Evolutionary conservation across 2,888 invertebrate genomes (phyloP), one percentile per base, ranked within the genome.

Genomic region (Microdon myrmicae): DNA sequence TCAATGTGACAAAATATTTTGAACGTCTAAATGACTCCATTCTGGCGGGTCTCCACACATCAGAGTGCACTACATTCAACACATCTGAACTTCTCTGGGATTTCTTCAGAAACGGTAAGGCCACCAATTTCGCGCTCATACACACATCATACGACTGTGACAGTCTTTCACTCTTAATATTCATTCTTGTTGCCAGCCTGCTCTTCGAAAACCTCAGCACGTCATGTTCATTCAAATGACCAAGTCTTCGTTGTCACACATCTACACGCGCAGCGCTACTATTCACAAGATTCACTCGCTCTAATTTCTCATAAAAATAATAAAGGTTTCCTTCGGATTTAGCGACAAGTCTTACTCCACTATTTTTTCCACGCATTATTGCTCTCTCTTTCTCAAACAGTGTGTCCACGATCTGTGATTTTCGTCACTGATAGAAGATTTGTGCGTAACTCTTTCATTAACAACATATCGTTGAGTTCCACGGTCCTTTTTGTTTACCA

Each of bases 1-100:
- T 59, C 9, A 59, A 66, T 2, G 53, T 54, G 1, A 54, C 19
- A n/a, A 54, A 49, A 25, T 49, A 26, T 10, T 8, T 17, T 1
- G 17, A 19, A 1, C n/a, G 2, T 3, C 2, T 28, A 12, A 20
- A n/a, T 1, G 19, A 23, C 0, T 32, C 31, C 8, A 5, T 26
- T 28, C 16, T 38, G 3, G 29, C 20, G 17, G 26, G 35, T 12
- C 16, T n/a, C 12, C 26, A 45, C 4, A 28, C 12, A 25, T 39
- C 39, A 22, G 39, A 22, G 22, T 55, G 45, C 9, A 55, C 34
- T 8, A 44, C 13, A 12, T 44, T 32, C 32, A 54, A 26, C 1
- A 34, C 8, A 6, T 32, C 20, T 25, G 38, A 13, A 9, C 13
- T 12, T 8, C 31, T 44, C 5, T 10, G 25, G 4, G 38, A 31